Conservation (phyloP, 2,797 vertebrate genomes). For the Carapus acus region DNA sequence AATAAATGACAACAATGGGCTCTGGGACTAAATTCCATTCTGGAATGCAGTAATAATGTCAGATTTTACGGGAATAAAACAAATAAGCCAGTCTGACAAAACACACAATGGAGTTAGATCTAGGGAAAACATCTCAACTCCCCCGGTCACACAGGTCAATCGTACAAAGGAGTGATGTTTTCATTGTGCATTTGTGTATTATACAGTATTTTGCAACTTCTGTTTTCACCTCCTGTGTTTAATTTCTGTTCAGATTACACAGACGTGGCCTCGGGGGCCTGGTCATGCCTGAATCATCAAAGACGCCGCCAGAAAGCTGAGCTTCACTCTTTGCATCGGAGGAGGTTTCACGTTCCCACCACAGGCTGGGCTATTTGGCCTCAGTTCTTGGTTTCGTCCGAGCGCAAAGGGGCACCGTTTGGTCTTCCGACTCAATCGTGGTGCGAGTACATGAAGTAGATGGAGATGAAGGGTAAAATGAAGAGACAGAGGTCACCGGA, state of each 20-base stretch:
- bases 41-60: constrained; percentile 6
- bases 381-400: constrained; percentile 16
- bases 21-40: constrained; percentile 15
- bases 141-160: not conserved
- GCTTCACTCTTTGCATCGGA: constrained; percentile 36
- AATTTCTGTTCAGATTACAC: constrained; percentile 47
- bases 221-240: constrained; percentile 30
- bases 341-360: constrained; percentile 34
- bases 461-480: not conserved
- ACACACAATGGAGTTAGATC: constrained; percentile 8
- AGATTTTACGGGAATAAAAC: constrained; percentile 31
- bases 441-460: not conserved
- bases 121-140: constrained; percentile 5
- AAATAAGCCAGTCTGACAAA: constrained; percentile 17
- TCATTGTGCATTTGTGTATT: not conserved
- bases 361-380: constrained; percentile 12
- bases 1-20: constrained; percentile 24
- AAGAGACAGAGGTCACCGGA: too few species aligned
- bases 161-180: too few species aligned
- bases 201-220: constrained; percentile 14
- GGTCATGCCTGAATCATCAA: constrained; percentile 35
- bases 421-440: constrained; percentile 1
- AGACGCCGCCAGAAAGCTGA: constrained; percentile 30
- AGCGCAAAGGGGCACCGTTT: constrained; percentile 9
- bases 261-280: constrained; percentile 18